Base-by-base conservation (phyloP, 2,888 invertebrate genomes). In the Elmis aenea region DNA sequence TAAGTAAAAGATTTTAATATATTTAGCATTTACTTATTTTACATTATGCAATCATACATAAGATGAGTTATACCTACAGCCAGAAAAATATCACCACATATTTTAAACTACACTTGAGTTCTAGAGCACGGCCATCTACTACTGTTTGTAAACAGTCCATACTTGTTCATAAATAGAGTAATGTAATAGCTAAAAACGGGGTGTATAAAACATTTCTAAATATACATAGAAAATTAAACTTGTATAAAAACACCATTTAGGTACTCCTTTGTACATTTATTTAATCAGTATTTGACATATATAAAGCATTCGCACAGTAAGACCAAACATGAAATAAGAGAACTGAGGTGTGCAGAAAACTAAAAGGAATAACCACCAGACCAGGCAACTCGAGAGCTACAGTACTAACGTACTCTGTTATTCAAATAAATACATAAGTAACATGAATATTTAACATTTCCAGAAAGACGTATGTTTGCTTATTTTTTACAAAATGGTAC, bases 261-360 rank as follows among this genome's bases (percentile, higher is more conserved):
- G 67, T 69, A 69, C 66, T 69, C 66, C 66, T 71, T 70, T 71
- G 69, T 70, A 71, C 70, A 70, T 70, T 70, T 70, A 70, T 70
- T 70, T 70, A 66, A 66, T 67, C 66, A 68, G 65, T 67, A 67
- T 69, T 68, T 69, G 69, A 70, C 69, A 70, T 70, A 69, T 71
- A 71, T 71, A 71, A 71, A 70, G 71, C 70, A 70, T 70, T 70
- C 70, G 69, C 69, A 70, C 70, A 70, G 67, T 40, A 67, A 69
- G 70, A 69, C 68, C 69, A 69, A 69, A 68, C 62, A 68, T 64
- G 65, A 68, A 68, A 67, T 58, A 61, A 64, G 55, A 61, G 58
- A 64, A 60, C 55, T 61, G 61, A 61, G 50, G 59, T 59, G 64
- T 58, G 59, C 59, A 58, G 53, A 57, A 57, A 56, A 54, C 39